Percentiles rank a stretch among this genome's conserved stretches.
Evolutionary conservation across 2,113 vertebrate genomes (phyloP).

Genomic region (Poecile atricapillus): DNA sequence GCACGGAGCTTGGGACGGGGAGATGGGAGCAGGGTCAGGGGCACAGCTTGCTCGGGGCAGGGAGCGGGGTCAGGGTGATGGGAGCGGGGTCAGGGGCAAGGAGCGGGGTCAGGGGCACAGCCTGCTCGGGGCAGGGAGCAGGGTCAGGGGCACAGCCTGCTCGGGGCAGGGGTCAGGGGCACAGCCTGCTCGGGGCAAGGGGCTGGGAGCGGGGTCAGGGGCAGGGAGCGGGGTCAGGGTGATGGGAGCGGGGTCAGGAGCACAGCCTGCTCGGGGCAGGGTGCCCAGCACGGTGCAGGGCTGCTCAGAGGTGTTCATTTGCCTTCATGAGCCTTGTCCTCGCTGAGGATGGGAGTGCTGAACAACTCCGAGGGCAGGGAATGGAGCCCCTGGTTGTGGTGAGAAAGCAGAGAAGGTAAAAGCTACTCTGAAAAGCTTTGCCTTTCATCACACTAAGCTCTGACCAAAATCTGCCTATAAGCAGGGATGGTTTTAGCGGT

Average conservation of each 20-base stretch:
- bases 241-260: neutral
- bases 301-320: neutral
- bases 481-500: neutral
- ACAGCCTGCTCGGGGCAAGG: fast-evolving
- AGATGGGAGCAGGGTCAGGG: too few species aligned
- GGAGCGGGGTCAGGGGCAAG: too few species aligned
- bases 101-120: neutral
- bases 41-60: neutral
- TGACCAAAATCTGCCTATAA: neutral
- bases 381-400: fast-evolving
- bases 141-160: neutral
- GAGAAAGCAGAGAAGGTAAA: neutral
- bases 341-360: fast-evolving
- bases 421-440: neutral
- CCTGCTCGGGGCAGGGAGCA: neutral
- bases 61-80: too few species aligned
- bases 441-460: neutral
- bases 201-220: too few species aligned
- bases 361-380: fast-evolving
- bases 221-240: neutral
- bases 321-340: neutral
- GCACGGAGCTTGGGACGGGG: too few species aligned
- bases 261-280: fast-evolving
- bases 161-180: neutral
- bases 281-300: neutral